Evolutionary conservation across 2,797 vertebrate species (phyloP).

Genomic region (Parotocinclus haroldoi): DNA sequence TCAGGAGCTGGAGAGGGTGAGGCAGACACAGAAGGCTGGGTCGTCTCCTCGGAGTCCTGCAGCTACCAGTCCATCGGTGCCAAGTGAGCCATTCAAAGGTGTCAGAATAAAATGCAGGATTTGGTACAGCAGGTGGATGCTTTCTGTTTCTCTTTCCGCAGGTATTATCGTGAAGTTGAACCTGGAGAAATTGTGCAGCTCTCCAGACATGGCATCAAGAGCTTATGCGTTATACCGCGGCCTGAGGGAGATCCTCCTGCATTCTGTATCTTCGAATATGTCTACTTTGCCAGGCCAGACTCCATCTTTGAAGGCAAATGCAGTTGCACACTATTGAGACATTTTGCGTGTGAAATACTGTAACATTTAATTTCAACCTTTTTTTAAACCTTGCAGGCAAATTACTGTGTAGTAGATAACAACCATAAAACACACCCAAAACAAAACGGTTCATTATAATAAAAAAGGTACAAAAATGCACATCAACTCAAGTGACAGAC

Average conservation of each 20-base stretch:
- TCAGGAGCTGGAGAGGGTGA: conserved; percentile 78
- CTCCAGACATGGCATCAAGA: conserved; percentile 82
- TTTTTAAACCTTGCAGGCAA: no score
- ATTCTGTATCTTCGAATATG: conserved; percentile 99
- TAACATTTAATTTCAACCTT: no score
- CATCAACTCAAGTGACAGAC: no score
- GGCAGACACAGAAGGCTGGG: conserved; percentile 93
- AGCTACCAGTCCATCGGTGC: conserved; percentile 98
- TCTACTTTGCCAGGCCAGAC: conserved; percentile 97
- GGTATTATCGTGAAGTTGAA: conserved; percentile 90
- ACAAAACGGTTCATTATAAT: no score
- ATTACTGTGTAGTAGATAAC: no score
- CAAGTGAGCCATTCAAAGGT: conserved; percentile 72
- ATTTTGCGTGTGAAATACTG: background rate
- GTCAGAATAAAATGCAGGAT: background rate
- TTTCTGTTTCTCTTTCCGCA: conserved; percentile 53
- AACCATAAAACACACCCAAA: no score
- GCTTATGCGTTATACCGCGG: conserved; percentile 81
- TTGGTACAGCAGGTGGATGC: conserved; percentile 8
- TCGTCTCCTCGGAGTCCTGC: conserved; percentile 97
- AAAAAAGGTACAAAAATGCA: no score
- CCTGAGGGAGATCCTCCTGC: conserved; percentile 83
- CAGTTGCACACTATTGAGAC: background rate
- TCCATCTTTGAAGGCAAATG: conserved; percentile 91
- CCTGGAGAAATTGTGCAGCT: conserved; percentile 97